Evolutionary conservation across 2,113 vertebrate species (phyloP).

Genomic region (Apodemus sylvaticus): DNA sequence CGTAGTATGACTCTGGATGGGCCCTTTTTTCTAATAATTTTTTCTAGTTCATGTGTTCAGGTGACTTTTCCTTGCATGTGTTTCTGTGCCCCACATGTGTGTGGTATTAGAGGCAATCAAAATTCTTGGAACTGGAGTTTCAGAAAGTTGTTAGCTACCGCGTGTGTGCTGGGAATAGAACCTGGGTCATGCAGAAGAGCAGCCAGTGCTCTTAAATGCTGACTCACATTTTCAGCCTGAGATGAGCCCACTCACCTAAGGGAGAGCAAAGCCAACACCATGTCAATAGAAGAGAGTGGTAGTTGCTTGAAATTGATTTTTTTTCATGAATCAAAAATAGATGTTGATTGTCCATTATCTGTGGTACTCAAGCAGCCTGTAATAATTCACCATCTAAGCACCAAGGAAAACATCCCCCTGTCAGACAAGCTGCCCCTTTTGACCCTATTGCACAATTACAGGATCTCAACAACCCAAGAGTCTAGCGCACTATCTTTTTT

Average conservation of each 20-base stretch:
- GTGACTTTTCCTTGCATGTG: not conserved
- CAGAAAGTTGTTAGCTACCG: not conserved
- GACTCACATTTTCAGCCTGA: not conserved
- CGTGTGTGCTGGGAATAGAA: not conserved
- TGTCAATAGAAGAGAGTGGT: not conserved
- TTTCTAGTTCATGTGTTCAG: not conserved
- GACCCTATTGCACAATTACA: not conserved
- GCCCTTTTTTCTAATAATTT: not conserved
- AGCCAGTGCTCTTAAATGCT: not conserved
- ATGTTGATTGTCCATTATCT: not conserved
- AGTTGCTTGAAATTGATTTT: not conserved
- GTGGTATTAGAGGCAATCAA: not conserved
- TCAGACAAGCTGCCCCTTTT: not conserved
- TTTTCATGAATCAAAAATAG: not conserved
- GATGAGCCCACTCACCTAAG: not conserved
- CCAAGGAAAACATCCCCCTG: not conserved
- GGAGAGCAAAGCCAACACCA: not conserved
- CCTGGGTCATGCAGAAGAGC: no score
- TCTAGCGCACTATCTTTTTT: not conserved
- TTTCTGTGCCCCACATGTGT: not conserved
- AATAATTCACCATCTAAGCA: not conserved
- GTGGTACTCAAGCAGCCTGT: not conserved
- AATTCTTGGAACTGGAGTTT: not conserved
- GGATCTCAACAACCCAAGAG: not conserved
- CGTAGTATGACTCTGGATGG: not conserved